Conservation (phyloP, 2,797 vertebrate species). For the Rhynchotus rufescens region DNA sequence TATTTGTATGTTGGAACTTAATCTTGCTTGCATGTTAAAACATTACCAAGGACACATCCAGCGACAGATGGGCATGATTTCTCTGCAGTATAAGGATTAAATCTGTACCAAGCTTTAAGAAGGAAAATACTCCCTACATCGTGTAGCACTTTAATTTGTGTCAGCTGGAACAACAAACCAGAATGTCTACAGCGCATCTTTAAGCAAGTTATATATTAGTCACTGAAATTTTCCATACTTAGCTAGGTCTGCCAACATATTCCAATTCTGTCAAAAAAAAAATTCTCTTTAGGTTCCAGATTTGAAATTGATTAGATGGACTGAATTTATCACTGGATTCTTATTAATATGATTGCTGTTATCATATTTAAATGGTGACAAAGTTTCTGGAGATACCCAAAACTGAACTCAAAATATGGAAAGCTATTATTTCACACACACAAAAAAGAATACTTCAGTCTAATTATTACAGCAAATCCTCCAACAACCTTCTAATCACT, state of each 20-base stretch:
- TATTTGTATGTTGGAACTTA: background rate
- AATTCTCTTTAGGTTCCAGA: background rate
- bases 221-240: background rate
- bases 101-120: background rate
- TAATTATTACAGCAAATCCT: background rate
- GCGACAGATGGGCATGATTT: background rate
- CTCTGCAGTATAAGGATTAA: background rate
- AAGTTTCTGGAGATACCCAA: background rate
- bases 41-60: background rate
- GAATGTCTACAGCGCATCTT: background rate
- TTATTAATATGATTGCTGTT: background rate
- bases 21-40: background rate
- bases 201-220: background rate
- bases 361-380: background rate
- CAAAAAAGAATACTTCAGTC: background rate
- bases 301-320: background rate
- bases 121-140: background rate
- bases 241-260: background rate
- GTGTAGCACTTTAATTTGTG: background rate
- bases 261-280: background rate
- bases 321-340: background rate
- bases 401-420: background rate
- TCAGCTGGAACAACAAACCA: background rate
- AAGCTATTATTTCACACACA: background rate
- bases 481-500: background rate